Percentiles rank a stretch among this genome's conserved stretches.
These are phyloP conservation scores for Plusia festucae DNA, from an alignment of 2,888 invertebrate genomes.

Conservation along the genomic window DNA sequence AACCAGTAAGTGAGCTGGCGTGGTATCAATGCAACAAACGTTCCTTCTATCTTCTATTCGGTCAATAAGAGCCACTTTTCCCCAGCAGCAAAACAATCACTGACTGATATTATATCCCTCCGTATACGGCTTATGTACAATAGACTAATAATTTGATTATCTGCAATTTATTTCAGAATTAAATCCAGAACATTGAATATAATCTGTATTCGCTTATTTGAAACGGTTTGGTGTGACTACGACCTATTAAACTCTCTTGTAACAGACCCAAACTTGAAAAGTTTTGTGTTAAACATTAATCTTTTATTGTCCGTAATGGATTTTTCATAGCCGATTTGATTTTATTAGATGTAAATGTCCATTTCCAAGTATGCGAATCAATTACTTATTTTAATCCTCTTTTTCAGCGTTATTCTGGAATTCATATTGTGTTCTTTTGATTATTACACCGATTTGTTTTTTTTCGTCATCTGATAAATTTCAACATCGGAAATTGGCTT, in stretches of 20 bases:
- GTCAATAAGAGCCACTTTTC: too few relatives aligned
- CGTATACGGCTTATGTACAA: too few relatives aligned
- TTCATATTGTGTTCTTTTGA: too few relatives aligned
- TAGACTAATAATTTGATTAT: not conserved
- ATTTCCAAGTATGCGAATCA: not conserved
- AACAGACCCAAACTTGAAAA: not conserved
- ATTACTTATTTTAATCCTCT: not conserved
- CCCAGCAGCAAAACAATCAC: too few relatives aligned
- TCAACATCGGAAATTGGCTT: too few relatives aligned
- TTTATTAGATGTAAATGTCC: not conserved
- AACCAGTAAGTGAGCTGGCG: too few relatives aligned
- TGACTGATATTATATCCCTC: too few relatives aligned
- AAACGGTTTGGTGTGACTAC: not conserved
- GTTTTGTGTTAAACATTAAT: conserved; percentile 3
- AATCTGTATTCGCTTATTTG: not conserved
- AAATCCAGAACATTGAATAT: not conserved
- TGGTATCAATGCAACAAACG: too few relatives aligned
- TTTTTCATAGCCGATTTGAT: conserved; percentile 1
- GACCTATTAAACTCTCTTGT: not conserved
- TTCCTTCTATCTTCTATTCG: too few relatives aligned
- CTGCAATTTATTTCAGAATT: not conserved
- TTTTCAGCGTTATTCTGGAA: not conserved
- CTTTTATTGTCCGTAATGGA: conserved; percentile 6
- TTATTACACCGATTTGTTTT: too few relatives aligned
- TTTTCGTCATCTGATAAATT: too few relatives aligned